Evolutionary conservation across 2,113 vertebrate genomes (phyloP), one percentile per base, ranked within the genome.

Genomic region (Austrofundulus limnaeus): DNA sequence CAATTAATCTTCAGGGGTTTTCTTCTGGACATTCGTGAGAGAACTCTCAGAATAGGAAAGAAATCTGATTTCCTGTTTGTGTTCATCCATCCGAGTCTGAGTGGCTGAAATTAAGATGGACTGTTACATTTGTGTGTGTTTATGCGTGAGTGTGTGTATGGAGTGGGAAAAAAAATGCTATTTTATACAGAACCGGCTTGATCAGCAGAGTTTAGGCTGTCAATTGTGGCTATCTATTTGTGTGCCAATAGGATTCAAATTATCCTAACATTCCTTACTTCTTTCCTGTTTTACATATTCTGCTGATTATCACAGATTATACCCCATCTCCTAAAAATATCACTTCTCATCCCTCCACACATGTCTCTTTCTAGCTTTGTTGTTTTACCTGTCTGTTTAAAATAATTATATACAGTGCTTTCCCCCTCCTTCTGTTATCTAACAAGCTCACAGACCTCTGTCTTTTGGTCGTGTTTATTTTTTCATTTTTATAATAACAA

Each of bases 201-300:
- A 77, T 72, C 64, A 66, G 55, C 54, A 73, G 67, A 62, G 41
- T 61, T 64, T 46, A 60, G 56, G 54, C 57, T 57, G 69, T 77
- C 77, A 60, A 66, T 70, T 77, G 58, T 66, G 60, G 45, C 69
- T 71, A 78, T 90, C 85, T 82, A 53, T 80, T 21, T 31, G 64
- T 80, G 85, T 87, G 85, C 82, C 77, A 86, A 80, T 38, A 54
- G 80, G 78, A 82, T 90, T 86, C 86, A 84, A 75, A 85, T 82
- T 71, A 71, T 83, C 78, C 90, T 38, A 65, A 13, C 10, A 82
- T 89, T 89, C 73, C 58, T 75, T 72, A 56, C 31, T 71, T 73
- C 65, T 66, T 76, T 63, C 78, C 66, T 50, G 43, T 78, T 81
- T 69, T 1, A 15, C 62, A 66, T 75, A 42, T 39, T 70, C 43